phyloP scores from a whole-genome alignment of 2,113 vertebrate genomes.

The Siniperca knerii region DNA sequence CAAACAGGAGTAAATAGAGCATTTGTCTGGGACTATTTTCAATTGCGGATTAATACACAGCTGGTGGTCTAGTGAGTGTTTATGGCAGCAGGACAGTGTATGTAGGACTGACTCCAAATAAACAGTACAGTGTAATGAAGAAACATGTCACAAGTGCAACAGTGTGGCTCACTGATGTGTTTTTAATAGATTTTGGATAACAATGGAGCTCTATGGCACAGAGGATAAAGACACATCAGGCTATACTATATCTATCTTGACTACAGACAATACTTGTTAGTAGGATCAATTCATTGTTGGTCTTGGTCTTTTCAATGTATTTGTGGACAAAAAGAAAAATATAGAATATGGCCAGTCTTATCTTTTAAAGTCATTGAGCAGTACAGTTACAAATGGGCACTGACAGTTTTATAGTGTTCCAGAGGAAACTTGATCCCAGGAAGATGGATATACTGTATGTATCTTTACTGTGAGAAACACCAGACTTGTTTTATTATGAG shows the following conservation, averaged over 20 bases:
- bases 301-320: not conserved
- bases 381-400: conserved; percentile 3
- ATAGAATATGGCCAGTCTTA: not conserved
- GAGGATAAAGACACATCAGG: not conserved
- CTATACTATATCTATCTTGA: not conserved
- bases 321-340: not conserved
- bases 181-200: not conserved
- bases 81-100: not conserved
- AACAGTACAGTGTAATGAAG: not conserved
- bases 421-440: not conserved
- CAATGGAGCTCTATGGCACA: not conserved
- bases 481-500: conserved; percentile 1
- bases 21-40: not conserved
- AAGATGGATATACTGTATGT: not conserved
- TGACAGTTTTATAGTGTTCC: conserved; percentile 17
- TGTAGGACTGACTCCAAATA: not conserved
- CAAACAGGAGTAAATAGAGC: not conserved
- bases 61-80: not conserved
- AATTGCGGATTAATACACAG: not conserved
- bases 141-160: not conserved
- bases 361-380: conserved; percentile 13
- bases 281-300: not conserved
- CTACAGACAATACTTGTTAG: not conserved
- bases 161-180: too few species aligned
- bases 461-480: conserved; percentile 6